Percentiles rank a stretch among this genome's conserved stretches.
Evolutionary conservation across 2,113 vertebrate species (phyloP).

Genomic region (Menura novaehollandiae): DNA sequence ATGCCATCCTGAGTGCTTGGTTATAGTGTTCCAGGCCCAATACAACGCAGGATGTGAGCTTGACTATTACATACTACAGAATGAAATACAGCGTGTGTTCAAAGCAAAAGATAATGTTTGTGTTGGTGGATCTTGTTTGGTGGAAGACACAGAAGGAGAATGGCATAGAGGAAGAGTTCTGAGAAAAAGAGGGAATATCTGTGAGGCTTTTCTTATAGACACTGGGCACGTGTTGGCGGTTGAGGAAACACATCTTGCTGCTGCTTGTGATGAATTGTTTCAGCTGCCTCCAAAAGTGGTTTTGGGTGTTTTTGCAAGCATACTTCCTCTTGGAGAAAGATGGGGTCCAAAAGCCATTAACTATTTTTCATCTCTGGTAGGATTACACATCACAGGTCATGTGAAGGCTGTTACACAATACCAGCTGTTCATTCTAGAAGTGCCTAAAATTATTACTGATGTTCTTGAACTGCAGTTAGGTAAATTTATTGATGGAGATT

Average conservation of each 20-base stretch:
- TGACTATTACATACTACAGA: slow-evolving; percentile 86
- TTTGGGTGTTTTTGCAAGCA: slow-evolving; percentile 85
- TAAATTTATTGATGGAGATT: slow-evolving; percentile 80
- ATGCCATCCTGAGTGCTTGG: slow-evolving; percentile 75
- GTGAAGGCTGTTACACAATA: slow-evolving; percentile 77
- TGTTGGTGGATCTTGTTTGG: slow-evolving; percentile 82
- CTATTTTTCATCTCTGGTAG: slow-evolving; percentile 82
- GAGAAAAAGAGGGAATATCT: slow-evolving; percentile 63
- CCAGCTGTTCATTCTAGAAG: slow-evolving; percentile 82
- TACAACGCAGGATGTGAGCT: slow-evolving; percentile 73
- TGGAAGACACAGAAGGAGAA: slow-evolving; percentile 77
- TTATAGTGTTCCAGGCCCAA: slow-evolving; percentile 86
- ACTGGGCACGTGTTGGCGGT: slow-evolving; percentile 78
- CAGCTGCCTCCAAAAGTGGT: slow-evolving; percentile 83
- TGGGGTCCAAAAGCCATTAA: slow-evolving; percentile 73
- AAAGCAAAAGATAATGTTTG: slow-evolving; percentile 72
- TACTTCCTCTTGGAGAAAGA: slow-evolving; percentile 77
- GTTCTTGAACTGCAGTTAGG: slow-evolving; percentile 78
- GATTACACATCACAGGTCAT: slow-evolving; percentile 76
- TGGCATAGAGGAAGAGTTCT: slow-evolving; percentile 91
- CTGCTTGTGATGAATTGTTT: slow-evolving; percentile 78
- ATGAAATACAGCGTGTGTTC: slow-evolving; percentile 79
- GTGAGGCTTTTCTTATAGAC: slow-evolving; percentile 84
- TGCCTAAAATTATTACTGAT: slow-evolving; percentile 77
- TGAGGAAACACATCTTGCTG: slow-evolving; percentile 64